Base-by-base conservation (phyloP, 1,140 invertebrate genomes). In the Phortica variegata region DNA sequence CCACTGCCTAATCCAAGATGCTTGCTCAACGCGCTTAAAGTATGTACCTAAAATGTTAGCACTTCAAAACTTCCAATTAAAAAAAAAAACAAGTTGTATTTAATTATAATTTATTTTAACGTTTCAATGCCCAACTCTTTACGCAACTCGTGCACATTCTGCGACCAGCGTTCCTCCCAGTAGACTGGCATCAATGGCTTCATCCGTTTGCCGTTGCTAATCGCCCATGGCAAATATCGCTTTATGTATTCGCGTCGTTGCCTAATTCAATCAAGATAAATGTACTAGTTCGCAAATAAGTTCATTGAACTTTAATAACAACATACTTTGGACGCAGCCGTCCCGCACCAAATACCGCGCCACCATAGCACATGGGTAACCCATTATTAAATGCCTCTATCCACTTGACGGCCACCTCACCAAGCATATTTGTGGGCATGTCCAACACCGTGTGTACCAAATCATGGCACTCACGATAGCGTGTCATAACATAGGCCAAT, bases 391-490 rank as follows among this genome's bases (percentile, higher is more conserved):
- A 83, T 6, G 86, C 95, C 84, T 99, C 97, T 44, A 98, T 83
- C 93, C 95, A 98, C 79, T 99, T 99, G 4, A 99, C 90, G 6
- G 90, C 85, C 13, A 97, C 93, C 71, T 84, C 82, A 68, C 92
- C 91, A 5, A 96, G 79, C 93, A 98, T 97, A 68, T 93, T 95
- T 6, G 95, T 98, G 12, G 91, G 93, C 91, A 97, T 96, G 45
- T 85, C 84, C 21, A 97, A 80, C 6, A 92, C 77, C 0, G 94
- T 87, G 78, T 99, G 96, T 50, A 93, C 85, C 42, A 99, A 81
- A 79, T 99, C 97, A 76, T 99, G 97, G 13, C 89, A 87, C 79
- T 99, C 95, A 55, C 97, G 84, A 76, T 98, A 98, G 34, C 97
- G 80, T 77, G 95, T 92, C 88, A 98, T 96, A 3, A 98, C 87